Evolutionary conservation across 2,888 invertebrate species (phyloP), one percentile per base, ranked within the genome.

Genomic region (Oligia strigilis): DNA sequence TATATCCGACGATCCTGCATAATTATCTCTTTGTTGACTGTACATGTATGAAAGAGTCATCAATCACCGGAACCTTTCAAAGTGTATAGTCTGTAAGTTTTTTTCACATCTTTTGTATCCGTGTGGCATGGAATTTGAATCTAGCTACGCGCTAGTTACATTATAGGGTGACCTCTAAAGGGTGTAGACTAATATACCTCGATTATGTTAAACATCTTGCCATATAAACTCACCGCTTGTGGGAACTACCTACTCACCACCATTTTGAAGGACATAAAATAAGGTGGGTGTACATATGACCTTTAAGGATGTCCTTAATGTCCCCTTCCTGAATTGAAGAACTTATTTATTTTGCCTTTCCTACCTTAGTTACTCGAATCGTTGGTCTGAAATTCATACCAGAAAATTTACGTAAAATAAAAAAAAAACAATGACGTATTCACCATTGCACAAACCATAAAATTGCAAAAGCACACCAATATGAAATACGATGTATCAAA

Each of bases 201-300:
- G 11, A 19, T 49, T 49, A 43, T 58, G 2, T 52, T 36, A 8
- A 36, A 70, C 46, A 19, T 19, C 6, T 49, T 49, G 29, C 93
- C 87, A 40, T 49, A 11, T 60, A 80, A 29, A 69, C n/a, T 19
- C 46, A 49, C 49, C 2, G 23, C 17, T 5, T 40, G 3, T 14
- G n/a, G 17, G 29, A 49, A 43, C 55, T 43, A 75, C 40, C 40
- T 29, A 75, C 8, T 13, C n/a, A 29, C 29, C 29, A 73, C 73
- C 60, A 73, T 81, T 78, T 60, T 81, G 9, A 60, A 62, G 49
- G 23, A 60, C 23, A 72, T 43, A 81, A 58, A 23, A 58, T 23
- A 58, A 58, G 58, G 2, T 23, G 9, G 3, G 8, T 58, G 23
- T 23, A 58, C 11, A 58, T 58, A 58, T 23, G 58, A 58, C 58